Percentiles rank a stretch among this genome's conserved stretches.
These are phyloP conservation scores for Cheilosia impressa DNA, from an alignment of 2,888 invertebrate species.

Conservation along the genomic window DNA sequence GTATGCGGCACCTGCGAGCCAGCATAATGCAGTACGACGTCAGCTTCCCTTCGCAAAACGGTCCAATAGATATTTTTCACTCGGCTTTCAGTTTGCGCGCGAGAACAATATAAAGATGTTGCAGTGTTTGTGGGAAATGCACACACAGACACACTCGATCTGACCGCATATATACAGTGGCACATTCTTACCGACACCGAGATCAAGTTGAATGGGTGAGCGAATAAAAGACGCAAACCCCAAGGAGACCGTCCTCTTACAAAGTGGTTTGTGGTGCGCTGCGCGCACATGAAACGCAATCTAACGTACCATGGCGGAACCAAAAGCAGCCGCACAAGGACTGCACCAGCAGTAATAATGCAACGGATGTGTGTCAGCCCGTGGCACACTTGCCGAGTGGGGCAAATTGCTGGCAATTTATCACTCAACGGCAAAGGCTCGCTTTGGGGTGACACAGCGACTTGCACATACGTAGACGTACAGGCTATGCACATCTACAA, in stretches of 20 bases:
- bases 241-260: neutral
- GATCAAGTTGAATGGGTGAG: conserved; percentile 61
- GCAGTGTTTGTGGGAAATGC: conserved; percentile 2
- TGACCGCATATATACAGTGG: conserved; percentile 49
- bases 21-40: conserved; percentile 6
- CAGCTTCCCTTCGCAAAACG: conserved; percentile 40
- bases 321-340: conserved; percentile 48
- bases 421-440: conserved; percentile 41
- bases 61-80: conserved; percentile 27
- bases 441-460: neutral
- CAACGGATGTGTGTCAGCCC: conserved; percentile 58
- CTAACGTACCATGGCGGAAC: conserved; percentile 40
- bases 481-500: neutral
- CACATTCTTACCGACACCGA: conserved; percentile 43
- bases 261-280: conserved; percentile 3
- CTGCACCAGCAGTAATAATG: conserved; percentile 49
- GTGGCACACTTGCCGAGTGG: conserved; percentile 47
- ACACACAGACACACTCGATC: conserved; percentile 21
- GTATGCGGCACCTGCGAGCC: conserved; percentile 16
- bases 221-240: conserved; percentile 12
- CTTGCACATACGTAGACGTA: neutral
- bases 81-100: conserved; percentile 46
- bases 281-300: conserved; percentile 45
- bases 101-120: conserved; percentile 47
- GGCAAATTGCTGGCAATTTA: conserved; percentile 63